Conservation (phyloP, 2,888 invertebrate species). For the Neoaliturus tenellus region DNA sequence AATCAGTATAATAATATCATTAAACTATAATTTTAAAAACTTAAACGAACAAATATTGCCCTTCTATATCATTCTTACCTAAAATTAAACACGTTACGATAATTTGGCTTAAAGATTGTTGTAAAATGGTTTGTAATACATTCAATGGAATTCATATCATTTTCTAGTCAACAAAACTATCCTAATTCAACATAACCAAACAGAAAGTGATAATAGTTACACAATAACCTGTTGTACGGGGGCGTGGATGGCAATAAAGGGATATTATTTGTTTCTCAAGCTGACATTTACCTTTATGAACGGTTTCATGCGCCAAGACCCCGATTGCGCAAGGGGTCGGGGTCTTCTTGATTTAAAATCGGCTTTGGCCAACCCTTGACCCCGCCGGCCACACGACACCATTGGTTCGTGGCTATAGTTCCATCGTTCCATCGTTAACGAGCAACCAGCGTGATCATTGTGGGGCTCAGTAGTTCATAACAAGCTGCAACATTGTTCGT, state of each 20-base stretch:
- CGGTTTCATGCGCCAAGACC: neutral
- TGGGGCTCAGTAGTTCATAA: neutral
- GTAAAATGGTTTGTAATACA: no score
- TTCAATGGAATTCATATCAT: no score
- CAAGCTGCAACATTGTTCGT: neutral
- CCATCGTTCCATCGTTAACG: neutral
- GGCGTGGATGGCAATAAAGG: neutral
- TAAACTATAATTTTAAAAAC: no score
- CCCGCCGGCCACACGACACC: neutral
- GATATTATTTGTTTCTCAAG: conserved; percentile 32
- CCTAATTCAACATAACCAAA: no score
- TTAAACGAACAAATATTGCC: no score
- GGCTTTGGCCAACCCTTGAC: conserved; percentile 30
- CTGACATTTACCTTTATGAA: conserved; percentile 41
- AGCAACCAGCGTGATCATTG: neutral
- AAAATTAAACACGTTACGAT: no score
- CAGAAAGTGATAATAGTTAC: neutral
- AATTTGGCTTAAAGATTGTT: no score
- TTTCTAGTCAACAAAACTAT: no score
- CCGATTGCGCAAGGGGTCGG: conserved; percentile 22
- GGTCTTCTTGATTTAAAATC: conserved; percentile 38
- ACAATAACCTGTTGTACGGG: neutral
- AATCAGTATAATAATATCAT: no score
- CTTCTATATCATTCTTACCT: no score
- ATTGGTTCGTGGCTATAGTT: neutral